A percentile compares a stretch with the other conserved stretches of the same genome.
Evolutionary conservation across 2,888 invertebrate genomes (phyloP).

Genomic region (Arctia plantaginis): DNA sequence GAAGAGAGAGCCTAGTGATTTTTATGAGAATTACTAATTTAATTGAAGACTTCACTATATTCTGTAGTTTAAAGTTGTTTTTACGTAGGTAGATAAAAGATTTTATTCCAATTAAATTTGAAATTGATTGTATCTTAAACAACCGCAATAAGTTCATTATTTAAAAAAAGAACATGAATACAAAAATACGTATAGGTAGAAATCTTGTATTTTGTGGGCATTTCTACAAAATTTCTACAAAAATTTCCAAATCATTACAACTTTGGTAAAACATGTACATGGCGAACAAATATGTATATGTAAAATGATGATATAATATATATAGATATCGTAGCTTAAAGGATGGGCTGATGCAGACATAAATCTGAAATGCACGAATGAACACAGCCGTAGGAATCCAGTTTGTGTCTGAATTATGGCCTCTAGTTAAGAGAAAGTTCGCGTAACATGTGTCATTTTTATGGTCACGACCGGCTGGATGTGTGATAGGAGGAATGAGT

Average conservation of each 20-base stretch:
- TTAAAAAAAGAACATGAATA: too few species aligned
- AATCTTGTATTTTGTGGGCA: too few species aligned
- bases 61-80: slow-evolving; percentile 21
- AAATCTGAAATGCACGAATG: slow-evolving; percentile 55
- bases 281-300: too few species aligned
- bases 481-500: slow-evolving; percentile 36
- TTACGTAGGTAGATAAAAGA: neutral
- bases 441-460: slow-evolving; percentile 52
- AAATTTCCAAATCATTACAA: neutral
- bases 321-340: slow-evolving; percentile 34
- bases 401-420: slow-evolving; percentile 48
- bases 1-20: too few species aligned
- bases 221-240: too few species aligned
- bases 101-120: too few species aligned
- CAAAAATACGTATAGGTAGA: too few species aligned
- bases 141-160: too few species aligned
- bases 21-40: slow-evolving; percentile 39
- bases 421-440: slow-evolving; percentile 44
- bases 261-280: too few species aligned
- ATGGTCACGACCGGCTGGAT: slow-evolving; percentile 37
- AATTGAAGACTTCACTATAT: slow-evolving; percentile 17
- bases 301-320: neutral
- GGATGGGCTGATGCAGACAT: slow-evolving; percentile 41
- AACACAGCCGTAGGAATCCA: slow-evolving; percentile 40
- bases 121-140: too few species aligned